Evolutionary conservation across 2,888 invertebrate species (phyloP).

Genomic region (Spilarctia lutea): DNA sequence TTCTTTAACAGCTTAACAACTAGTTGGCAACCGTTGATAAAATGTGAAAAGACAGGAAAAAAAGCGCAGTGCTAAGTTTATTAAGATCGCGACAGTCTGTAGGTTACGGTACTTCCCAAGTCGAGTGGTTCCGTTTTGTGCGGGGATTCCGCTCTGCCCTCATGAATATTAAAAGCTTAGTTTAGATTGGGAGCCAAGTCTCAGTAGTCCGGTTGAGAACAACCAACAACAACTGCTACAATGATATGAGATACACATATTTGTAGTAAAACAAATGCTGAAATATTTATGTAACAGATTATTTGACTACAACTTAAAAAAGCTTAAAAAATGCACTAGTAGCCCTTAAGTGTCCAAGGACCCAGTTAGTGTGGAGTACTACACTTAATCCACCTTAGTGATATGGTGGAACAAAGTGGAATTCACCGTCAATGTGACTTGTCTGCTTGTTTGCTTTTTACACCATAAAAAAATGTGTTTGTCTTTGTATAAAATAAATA

Average conservation of each 20-base stretch:
- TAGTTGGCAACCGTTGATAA: not conserved
- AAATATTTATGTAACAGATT: not conserved
- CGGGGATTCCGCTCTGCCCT: not conserved
- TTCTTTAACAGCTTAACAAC: not conserved
- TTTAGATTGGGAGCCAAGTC: not conserved
- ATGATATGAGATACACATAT: not conserved
- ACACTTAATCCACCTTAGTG: no score
- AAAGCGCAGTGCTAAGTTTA: not conserved
- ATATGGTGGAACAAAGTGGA: no score
- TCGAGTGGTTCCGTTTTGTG: not conserved
- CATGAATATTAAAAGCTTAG: not conserved
- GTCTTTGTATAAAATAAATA: no score
- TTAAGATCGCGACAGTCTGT: not conserved
- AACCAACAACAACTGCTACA: not conserved
- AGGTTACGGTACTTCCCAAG: conserved; percentile 2
- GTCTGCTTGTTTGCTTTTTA: no score
- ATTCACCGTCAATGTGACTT: no score
- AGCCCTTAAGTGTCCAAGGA: no score
- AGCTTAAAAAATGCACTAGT: no score
- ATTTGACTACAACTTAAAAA: no score
- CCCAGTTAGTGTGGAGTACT: no score
- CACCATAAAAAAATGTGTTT: no score
- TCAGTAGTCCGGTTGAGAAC: no score
- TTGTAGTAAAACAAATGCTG: not conserved
- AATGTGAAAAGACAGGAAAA: not conserved